Base-by-base conservation (phyloP, 1,140 invertebrate species). In the Danaus plexippus region DNA sequence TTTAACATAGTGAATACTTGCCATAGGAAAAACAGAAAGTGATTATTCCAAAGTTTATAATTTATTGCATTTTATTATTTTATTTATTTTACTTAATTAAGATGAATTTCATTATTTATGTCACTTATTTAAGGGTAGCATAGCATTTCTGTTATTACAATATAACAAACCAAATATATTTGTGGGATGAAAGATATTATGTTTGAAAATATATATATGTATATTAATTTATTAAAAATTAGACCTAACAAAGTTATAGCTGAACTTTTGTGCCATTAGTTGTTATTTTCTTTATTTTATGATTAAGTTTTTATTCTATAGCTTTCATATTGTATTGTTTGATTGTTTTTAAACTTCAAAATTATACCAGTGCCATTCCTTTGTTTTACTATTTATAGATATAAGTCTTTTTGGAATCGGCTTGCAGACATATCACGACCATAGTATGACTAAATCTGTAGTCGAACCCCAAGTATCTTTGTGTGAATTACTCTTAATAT, bases 31-130 rank as follows among this genome's bases (percentile, higher is more conserved):
- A 69, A 59, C 52, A 61, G 56, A 64, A 69, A 73, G 73, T 75
- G 66, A 75, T 78, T 61, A 66, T 58, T 63, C 75, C 73, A 76
- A 76, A 78, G 75, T 64, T 73, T 57, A 62, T 66, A 63, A 64
- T 63, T 43, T 63, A 66, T 49, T 66, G 63, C 59, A 70, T 73
- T 73, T 72, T 66, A 68, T 65, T 68, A 70, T 73, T 73, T 72
- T 66, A 68, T 65, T 68, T 64, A 62, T 57, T 53, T 32, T 54
- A 52, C 11, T 5, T 45, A 50, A 50, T 45, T 45, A 44, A 15
- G 44, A 43, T 44, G 41, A 43, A 11, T 45, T 47, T 44, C 43
- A 18, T 22, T 47, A 32, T 32, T 32, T 32, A 32, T 32, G 22
- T 32, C 22, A 32, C 4, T 3, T 32, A 32, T 32, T 32, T 32